Base-by-base conservation (phyloP, 2,888 invertebrate species). In the Uloborus plumipes region DNA sequence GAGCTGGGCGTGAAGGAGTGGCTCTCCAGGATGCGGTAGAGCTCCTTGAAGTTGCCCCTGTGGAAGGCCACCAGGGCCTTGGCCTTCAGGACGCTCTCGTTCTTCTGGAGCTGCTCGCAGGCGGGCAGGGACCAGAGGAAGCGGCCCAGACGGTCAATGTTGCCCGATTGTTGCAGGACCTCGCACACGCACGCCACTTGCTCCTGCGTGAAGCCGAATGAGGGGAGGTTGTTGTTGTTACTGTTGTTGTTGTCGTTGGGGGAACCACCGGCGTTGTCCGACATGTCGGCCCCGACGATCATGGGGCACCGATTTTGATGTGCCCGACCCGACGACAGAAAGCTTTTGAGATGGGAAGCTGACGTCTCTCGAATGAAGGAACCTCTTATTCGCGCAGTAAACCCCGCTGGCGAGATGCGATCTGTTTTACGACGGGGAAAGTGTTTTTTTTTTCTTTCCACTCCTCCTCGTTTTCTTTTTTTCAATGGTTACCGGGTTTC, bases 151-250 rank as follows among this genome's bases (percentile, higher is more conserved):
- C 95, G 91, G 89, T 96, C 96, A 88, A 96, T 94, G 90, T 96
- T 95, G 84, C 95, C 95, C 88, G 95, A 95, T 89, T 99, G 98
- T 89, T 99, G 99, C 69, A 99, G 92, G 72, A 98, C 98, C 89
- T 97, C 96, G 90, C 96, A 97, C 31, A 96, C 95, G 87, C 95
- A 95, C 70, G 95, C 94, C 86, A 97, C 95, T 90, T 96, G 95
- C 85, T 93, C 89, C 83, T 90, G 94, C 86, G 94, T 94, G 90
- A 96, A 96, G 88, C 94, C 94, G 87, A 94, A 90, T 82, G 94
- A 94, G 83, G 94, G 94, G 88, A 96, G 89, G 80, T 95, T 95
- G 90, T 96, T 93, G 90, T 95, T 92, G 70, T 94, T 94, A 86
- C 93, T 93, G 90, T 95, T 93, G 90, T 95, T 92, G 70, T 94